Base-by-base conservation (phyloP, 2,797 vertebrate genomes). In the Eulemur mongoz region DNA sequence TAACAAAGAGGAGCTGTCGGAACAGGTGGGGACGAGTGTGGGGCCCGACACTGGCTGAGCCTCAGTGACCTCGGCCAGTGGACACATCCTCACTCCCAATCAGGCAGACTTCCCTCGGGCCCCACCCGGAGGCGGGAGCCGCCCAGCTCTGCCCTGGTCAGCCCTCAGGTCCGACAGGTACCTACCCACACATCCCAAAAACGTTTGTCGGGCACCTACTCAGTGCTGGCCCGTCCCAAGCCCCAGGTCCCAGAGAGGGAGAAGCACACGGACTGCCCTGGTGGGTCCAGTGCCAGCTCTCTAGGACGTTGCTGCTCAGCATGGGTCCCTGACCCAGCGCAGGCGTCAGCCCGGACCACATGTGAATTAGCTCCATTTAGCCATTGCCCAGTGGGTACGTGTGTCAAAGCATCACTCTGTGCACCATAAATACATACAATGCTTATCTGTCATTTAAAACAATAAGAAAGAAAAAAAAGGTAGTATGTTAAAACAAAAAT, bases 101-200 rank as follows among this genome's bases (percentile, higher is more conserved):
- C 2, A 20, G 6, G 5, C 0, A 0, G 40, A n/a, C 4, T 13
- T 23, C 63, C 35, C 15, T 20, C 35, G 13, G 3, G 25, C 70
- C 38, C 52, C 57, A 15, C 18, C 32, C 8, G 0, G 35, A 45
- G 13, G 25, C 38, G 5, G 45, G n/a, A 14, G 15, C 87, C 1
- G 0, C 11, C 35, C 15, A 10, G 3, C 43, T 59, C 3, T 6
- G 14, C 48, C 25, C 40, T 32, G 27, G 75, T 67, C 75, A 5
- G 20, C 73, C 25, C 2, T 13, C 25, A 23, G 5, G 3, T 14
- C 43, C 27, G 32, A 63, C 57, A 30, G 63, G 65, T 27, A 10
- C 22, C 65, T 15, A 20, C 2, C n/a, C 30, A 0, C 2, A 0
- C 40, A 1, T 3, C 38, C 43, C 4, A 2, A 0, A 6, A 2